Evolutionary conservation across 1,140 invertebrate genomes (phyloP), one percentile per base, ranked within the genome.

Genomic region (Trichonephila clavata): DNA sequence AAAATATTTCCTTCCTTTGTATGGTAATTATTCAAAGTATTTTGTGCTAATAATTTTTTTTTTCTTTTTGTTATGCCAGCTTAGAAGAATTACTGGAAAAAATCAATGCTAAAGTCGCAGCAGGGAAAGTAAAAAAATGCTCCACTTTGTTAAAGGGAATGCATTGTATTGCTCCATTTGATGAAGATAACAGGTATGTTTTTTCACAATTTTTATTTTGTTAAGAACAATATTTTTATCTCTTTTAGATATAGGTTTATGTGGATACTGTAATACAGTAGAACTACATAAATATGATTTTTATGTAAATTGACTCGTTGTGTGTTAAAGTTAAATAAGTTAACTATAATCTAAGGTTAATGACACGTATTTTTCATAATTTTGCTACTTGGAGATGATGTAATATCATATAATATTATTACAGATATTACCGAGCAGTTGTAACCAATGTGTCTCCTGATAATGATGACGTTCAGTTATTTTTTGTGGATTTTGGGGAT

Each of bases 401-500:
- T 2, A 32, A 32, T 32, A 32, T 32, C 2, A 2, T 32, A 39
- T 32, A 43, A 27, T 90, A 50, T 21, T 8, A 77, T 80, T 13
- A 50, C 50, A 93, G 92, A 24, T 93, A 80, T 81, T 93, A 88
- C 63, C 65, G 92, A 50, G 92, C 92, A 43, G 10, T 63, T 21
- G 27, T 93, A 24, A 87, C 63, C 2, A 43, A 87, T 80, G 20
- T 93, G 16, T 39, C 27, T 8, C 39, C 43, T 18, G 84, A 93
- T 43, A 24, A 7, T 39, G 68, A 81, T 16, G 83, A 86, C 8
- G 92, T 88, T 4, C 84, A 88, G 16, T 24, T 93, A 32, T 93
- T 93, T 93, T 93, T 68, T 81, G 86, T 93, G 43, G 92, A 93
- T 63, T 93, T 93, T 80, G 92, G 92, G 18, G 92, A 93, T 27